Evolutionary conservation across 1,140 invertebrate species (phyloP), one percentile per base, ranked within the genome.

Genomic region (Calephelis virginiensis): DNA sequence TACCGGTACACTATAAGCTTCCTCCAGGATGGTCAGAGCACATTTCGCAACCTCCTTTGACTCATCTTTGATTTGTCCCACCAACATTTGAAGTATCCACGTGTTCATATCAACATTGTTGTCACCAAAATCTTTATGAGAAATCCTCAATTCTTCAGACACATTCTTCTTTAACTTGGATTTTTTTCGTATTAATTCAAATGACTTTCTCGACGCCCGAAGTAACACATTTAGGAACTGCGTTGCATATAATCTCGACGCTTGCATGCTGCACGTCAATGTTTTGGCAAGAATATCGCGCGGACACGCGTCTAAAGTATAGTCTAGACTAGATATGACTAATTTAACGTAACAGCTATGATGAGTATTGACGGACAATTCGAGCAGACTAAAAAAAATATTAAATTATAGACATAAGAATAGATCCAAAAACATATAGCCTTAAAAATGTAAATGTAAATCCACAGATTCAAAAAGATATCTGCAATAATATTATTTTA

Each of bases 321-420:
- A 99, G 89, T 98, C 97, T 63, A 99, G 90, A 74, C 95, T 96
- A 0, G 97, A 98, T 17, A 98, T 93, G 62, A 98, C 96, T 37
- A 99, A 91, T 85, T 99, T 99, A 0, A 98, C 95, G 82, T 99
- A 99, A 78, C 96, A 96, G 73, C 97, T 97, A 82, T 98, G 96
- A 76, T 95, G 95, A 1, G 96, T 96, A 10, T 94, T 93, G n/a
- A 94, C 93, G 1, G 97, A 95, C 62, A 98, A 85, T 71, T 96
- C 94, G 72, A 96, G 92, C 8, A 98, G 92, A 76, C 96, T 97
- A 83, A 64, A 92, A 64, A 12, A 59, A 48, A 66, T 28, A 63
- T 45, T 45, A 70, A 59, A 46, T 53, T 17, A 50, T 6, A 48
- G 17, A 46, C 7, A 53, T 9, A 45, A 60, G 65, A 40, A 53